phyloP scores from a whole-genome alignment of 2,888 invertebrate genomes.

The Himalopsyche kuldschensis region DNA sequence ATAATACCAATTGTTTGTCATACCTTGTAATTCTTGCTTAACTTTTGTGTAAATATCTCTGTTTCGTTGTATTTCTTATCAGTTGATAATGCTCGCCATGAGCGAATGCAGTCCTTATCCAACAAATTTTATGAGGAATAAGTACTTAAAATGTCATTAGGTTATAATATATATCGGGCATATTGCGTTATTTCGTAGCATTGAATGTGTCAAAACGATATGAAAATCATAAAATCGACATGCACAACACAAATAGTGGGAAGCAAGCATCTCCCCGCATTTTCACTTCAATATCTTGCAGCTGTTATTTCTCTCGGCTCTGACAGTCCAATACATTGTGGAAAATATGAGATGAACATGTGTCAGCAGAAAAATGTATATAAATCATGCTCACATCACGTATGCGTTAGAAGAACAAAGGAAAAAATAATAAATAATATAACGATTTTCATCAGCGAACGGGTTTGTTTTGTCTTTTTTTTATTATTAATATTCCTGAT shows the following conservation, averaged over 20 bases:
- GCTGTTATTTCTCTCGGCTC: conserved; percentile 32
- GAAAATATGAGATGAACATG: conserved; percentile 33
- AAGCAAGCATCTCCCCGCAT: background rate
- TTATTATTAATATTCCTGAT: background rate
- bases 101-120: too few relatives aligned
- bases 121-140: too few relatives aligned
- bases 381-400: background rate
- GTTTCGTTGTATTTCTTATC: too few relatives aligned
- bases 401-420: background rate
- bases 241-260: background rate
- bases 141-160: too few relatives aligned
- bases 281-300: conserved; percentile 7
- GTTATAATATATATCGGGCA: too few relatives aligned
- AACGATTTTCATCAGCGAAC: background rate
- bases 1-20: too few relatives aligned
- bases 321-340: conserved; percentile 27
- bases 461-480: background rate
- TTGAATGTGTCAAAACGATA: background rate
- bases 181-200: background rate
- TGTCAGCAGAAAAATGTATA: conserved; percentile 27
- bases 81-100: too few relatives aligned
- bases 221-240: background rate
- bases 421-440: background rate
- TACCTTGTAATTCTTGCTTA: too few relatives aligned
- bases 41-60: too few relatives aligned